Conservation (phyloP, 2,797 vertebrate genomes). For the Anableps anableps region DNA sequence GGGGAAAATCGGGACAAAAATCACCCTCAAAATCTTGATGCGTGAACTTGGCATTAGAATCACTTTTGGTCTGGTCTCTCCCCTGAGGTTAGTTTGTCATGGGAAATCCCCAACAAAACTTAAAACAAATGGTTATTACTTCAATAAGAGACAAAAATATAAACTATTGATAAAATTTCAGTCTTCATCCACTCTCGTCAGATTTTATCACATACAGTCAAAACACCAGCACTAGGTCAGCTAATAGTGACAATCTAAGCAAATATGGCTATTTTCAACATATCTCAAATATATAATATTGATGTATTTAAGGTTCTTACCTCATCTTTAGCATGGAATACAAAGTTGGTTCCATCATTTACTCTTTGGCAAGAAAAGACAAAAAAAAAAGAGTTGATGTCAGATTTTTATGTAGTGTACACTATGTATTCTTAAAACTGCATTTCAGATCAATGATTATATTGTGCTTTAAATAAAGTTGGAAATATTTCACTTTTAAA, state of each 20-base stretch:
- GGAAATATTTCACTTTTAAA: background rate
- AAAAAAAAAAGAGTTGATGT: conserved; percentile 11
- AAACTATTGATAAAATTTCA: background rate
- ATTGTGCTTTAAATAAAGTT: background rate
- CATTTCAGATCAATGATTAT: background rate
- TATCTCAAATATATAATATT: background rate
- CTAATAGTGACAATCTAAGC: background rate
- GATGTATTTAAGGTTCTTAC: conserved; percentile 71
- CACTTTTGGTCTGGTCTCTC: background rate
- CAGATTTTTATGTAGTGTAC: conserved; percentile 11
- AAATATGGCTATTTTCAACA: background rate
- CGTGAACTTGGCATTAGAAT: too few relatives aligned
- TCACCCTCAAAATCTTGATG: too few relatives aligned
- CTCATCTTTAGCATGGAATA: conserved; percentile 96
- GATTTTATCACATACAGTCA: background rate
- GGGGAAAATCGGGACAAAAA: too few relatives aligned
- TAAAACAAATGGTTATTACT: background rate
- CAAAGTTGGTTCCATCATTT: conserved; percentile 87
- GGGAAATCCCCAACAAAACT: background rate
- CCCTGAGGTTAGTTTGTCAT: background rate
- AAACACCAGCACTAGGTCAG: background rate
- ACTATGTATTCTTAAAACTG: background rate
- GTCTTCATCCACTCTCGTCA: background rate
- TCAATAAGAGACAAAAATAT: background rate
- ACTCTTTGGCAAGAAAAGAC: conserved; percentile 76